These are phyloP conservation scores for Helicoverpa armigera DNA, from an alignment of 1,140 invertebrate genomes.

Conservation along the genomic window DNA sequence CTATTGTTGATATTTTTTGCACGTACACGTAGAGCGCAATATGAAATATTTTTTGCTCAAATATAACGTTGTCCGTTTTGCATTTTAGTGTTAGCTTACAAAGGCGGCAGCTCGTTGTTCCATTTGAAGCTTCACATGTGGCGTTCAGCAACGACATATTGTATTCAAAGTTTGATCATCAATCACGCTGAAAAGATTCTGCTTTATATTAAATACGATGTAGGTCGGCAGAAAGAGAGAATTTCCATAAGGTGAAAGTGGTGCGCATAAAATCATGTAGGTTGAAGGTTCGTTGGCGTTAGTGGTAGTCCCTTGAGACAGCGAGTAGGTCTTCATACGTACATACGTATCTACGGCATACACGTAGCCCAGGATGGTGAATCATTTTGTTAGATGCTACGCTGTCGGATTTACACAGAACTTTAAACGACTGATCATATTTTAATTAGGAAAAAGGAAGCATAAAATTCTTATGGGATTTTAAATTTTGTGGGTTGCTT, in stretches of 20 bases:
- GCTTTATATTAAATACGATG: slow-evolving; percentile 41
- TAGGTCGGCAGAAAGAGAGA: slow-evolving; percentile 19
- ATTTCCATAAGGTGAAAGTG: slow-evolving; percentile 56
- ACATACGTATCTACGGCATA: slow-evolving; percentile 54
- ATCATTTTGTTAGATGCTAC: slow-evolving; percentile 74
- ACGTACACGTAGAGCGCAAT: background rate
- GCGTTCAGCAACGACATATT: slow-evolving; percentile 25
- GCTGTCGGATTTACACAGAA: slow-evolving; percentile 56
- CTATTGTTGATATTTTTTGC: background rate
- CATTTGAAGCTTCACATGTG: background rate
- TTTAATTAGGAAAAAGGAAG: slow-evolving; percentile 58
- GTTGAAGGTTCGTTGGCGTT: slow-evolving; percentile 52
- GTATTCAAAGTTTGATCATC: slow-evolving; percentile 41
- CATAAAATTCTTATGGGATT: slow-evolving; percentile 20
- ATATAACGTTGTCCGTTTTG: slow-evolving; percentile 4
- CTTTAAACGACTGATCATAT: slow-evolving; percentile 43
- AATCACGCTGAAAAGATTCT: slow-evolving; percentile 22
- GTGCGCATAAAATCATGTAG: slow-evolving; percentile 47
- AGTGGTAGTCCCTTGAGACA: slow-evolving; percentile 43
- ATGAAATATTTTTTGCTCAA: too few species aligned
- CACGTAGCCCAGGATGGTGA: slow-evolving; percentile 61
- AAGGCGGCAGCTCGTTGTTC: background rate
- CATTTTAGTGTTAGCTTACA: slow-evolving; percentile 8
- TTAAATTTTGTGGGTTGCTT: background rate
- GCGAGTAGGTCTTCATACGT: slow-evolving; percentile 53